Percentiles rank a stretch among this genome's conserved stretches.
Conservation (phyloP, 30 jellyfish, hydroid and myxozoan genomes). For the Haliclystus octoradiatus region DNA sequence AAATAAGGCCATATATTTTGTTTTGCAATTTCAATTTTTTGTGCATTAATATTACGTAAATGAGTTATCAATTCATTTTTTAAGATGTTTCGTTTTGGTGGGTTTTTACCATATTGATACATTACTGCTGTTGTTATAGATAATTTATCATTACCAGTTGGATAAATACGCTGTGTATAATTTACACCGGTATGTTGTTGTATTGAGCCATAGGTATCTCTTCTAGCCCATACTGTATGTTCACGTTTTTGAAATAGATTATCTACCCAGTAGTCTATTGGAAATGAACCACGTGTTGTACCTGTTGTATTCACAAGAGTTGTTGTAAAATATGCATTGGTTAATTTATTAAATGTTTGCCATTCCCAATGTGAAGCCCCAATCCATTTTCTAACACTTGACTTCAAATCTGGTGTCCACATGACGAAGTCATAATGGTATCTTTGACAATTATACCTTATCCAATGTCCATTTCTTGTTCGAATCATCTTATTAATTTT, state of each 20-base stretch:
- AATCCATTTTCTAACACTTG: slow-evolving; percentile 33
- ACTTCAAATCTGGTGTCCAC: slow-evolving; percentile 84
- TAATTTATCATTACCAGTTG: slow-evolving; percentile 47
- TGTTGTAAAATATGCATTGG: slow-evolving; percentile 47
- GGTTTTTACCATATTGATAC: slow-evolving; percentile 54
- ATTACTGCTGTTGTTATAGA: slow-evolving; percentile 47
- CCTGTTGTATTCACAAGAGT: slow-evolving; percentile 39
- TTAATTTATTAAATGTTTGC: slow-evolving; percentile 21
- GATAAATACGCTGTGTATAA: slow-evolving; percentile 42
- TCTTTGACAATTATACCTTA: slow-evolving; percentile 18
- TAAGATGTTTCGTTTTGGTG: slow-evolving; percentile 28
- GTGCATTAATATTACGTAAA: slow-evolving; percentile 33
- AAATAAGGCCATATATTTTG: slow-evolving; percentile 68
- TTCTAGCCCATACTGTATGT: slow-evolving; percentile 75
- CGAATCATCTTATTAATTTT: slow-evolving; percentile 41
- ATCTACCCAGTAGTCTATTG: slow-evolving; percentile 73
- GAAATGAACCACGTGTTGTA: slow-evolving; percentile 45
- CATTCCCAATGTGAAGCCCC: slow-evolving; percentile 21
- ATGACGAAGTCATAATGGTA: slow-evolving; percentile 57
- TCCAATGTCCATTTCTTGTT: slow-evolving; percentile 24
- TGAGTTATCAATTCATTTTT: slow-evolving; percentile 12
- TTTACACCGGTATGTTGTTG: slow-evolving; percentile 30
- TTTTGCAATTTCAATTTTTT: slow-evolving; percentile 7
- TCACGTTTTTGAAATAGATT: slow-evolving; percentile 40
- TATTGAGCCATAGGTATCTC: slow-evolving; percentile 71